Evolutionary conservation across 1,140 invertebrate genomes (phyloP).

Genomic region (Hestina assimilis): DNA sequence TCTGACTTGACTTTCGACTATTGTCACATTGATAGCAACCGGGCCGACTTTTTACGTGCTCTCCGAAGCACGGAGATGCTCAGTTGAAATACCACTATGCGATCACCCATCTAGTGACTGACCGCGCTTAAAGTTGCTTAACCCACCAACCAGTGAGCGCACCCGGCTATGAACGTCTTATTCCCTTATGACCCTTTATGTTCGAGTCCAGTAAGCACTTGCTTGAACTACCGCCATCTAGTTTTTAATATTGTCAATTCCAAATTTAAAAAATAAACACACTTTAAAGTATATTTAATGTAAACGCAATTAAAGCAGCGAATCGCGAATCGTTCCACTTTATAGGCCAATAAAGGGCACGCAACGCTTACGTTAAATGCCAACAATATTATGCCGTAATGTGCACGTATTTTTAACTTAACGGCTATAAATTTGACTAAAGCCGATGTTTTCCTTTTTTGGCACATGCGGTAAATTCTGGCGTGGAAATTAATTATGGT

Average conservation of each 20-base stretch:
- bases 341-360: conserved; percentile 52
- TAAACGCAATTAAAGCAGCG: conserved; percentile 42
- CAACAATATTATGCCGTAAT: conserved; percentile 35
- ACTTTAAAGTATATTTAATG: conserved; percentile 47
- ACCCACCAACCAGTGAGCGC: too few relatives aligned
- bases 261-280: conserved; percentile 45
- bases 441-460: conserved; percentile 8
- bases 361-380: conserved; percentile 43
- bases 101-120: too few relatives aligned
- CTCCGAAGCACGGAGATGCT: too few relatives aligned
- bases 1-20: too few relatives aligned
- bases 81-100: too few relatives aligned
- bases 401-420: conserved; percentile 21
- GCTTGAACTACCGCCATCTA: background rate
- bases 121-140: too few relatives aligned
- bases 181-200: too few relatives aligned
- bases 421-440: conserved; percentile 9
- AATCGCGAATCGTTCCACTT: conserved; percentile 46
- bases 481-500: background rate
- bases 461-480: background rate
- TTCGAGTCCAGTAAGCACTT: too few relatives aligned
- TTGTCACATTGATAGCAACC: too few relatives aligned
- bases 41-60: too few relatives aligned
- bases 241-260: background rate
- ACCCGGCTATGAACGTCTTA: too few relatives aligned